phyloP scores from a whole-genome alignment of 2,113 vertebrate genomes.

The Budorcas taxicolor region DNA sequence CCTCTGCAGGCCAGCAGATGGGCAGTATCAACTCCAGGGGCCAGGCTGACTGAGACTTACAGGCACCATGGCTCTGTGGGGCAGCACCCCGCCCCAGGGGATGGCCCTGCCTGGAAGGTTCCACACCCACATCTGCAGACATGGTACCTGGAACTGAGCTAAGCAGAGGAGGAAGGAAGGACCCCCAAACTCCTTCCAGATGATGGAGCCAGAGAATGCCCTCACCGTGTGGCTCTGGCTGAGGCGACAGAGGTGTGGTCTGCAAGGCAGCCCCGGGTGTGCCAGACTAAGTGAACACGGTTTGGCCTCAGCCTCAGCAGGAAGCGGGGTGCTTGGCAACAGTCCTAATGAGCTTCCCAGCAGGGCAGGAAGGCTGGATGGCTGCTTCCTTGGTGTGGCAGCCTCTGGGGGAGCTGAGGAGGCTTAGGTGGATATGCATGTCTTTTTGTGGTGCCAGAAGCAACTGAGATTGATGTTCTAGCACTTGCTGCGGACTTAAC shows the following conservation, averaged over 20 bases:
- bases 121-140: neutral
- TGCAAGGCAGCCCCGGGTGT: neutral
- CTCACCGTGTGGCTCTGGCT: neutral
- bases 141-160: neutral
- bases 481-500: neutral
- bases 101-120: neutral
- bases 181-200: neutral
- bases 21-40: neutral
- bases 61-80: neutral
- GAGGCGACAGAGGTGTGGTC: fast-evolving
- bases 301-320: neutral
- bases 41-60: neutral
- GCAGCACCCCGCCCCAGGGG: neutral
- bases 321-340: neutral
- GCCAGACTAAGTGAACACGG: neutral
- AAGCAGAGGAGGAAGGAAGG: neutral
- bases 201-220: neutral
- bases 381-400: neutral
- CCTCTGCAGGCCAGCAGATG: neutral
- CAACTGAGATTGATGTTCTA: neutral
- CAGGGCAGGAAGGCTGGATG: neutral
- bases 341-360: neutral
- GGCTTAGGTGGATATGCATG: neutral
- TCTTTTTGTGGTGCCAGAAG: neutral
- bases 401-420: neutral